These are phyloP conservation scores for Temnopleurus reevesii DNA, from an alignment of 53 echinoderm and acorn worm genomes.

Conservation along the genomic window DNA sequence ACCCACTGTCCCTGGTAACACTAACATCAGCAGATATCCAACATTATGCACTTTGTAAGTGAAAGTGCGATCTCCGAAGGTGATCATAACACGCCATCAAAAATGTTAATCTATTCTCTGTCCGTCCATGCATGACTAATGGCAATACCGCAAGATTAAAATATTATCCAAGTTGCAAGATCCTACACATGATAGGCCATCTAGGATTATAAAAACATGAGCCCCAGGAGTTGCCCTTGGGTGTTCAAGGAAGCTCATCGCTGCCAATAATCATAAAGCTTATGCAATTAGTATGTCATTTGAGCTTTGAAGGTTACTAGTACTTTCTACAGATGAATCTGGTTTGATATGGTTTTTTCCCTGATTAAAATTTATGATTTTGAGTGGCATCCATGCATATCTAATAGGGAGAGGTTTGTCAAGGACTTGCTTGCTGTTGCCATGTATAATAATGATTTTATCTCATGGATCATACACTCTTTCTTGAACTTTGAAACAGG, in stretches of 20 bases:
- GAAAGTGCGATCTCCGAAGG: conserved; percentile 2
- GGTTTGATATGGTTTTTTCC: not conserved
- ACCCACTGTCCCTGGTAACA: no score
- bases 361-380: not conserved
- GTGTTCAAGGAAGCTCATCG: not conserved
- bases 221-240: not conserved
- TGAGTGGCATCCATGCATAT: not conserved
- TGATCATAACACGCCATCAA: not conserved
- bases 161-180: conserved; percentile 19
- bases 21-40: not conserved
- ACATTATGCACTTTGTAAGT: not conserved
- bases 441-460: not conserved
- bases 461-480: not conserved
- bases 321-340: not conserved
- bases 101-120: conserved; percentile 30
- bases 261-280: not conserved
- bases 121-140: conserved; percentile 4
- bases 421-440: no score
- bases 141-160: conserved; percentile 17
- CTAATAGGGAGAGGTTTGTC: not conserved
- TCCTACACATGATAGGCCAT: not conserved
- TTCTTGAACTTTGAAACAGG: not conserved
- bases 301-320: not conserved
- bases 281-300: not conserved
- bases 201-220: not conserved